phyloP scores from a whole-genome alignment of 2,888 invertebrate species.

The Amphipyra berbera region DNA sequence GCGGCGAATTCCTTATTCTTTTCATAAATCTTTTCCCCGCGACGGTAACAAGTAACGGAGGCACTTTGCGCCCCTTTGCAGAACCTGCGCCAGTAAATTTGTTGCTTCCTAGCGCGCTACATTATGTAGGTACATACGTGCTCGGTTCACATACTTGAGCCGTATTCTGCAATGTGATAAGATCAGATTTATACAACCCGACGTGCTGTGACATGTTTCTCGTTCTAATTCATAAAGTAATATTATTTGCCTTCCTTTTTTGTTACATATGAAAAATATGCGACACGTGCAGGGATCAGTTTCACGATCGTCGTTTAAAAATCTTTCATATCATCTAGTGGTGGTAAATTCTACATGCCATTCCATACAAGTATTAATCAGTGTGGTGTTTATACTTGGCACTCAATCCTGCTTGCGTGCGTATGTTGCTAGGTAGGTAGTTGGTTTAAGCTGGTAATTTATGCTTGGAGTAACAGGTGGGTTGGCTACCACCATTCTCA shows the following conservation, averaged over 20 bases:
- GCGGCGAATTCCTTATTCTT: conserved; percentile 51
- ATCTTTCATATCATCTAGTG: not conserved
- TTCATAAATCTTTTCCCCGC: conserved; percentile 58
- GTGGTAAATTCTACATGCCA: conserved; percentile 2
- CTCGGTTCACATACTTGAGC: conserved; percentile 33
- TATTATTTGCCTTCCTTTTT: not conserved
- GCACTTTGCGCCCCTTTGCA: conserved; percentile 55
- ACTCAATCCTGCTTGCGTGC: conserved; percentile 40
- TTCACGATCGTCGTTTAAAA: not conserved
- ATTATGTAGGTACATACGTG: conserved; percentile 52
- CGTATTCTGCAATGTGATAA: conserved; percentile 35
- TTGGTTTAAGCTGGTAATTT: conserved; percentile 31
- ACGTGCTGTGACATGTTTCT: conserved; percentile 19
- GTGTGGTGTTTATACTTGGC: conserved; percentile 29
- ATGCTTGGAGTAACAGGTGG: conserved; percentile 44
- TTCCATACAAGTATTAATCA: conserved; percentile 12
- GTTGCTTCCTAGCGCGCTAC: conserved; percentile 52
- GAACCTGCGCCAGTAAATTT: conserved; percentile 53
- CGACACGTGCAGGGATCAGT: too few relatives aligned
- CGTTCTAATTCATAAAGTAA: conserved; percentile 17
- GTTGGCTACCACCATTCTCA: conserved; percentile 27
- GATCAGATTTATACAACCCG: conserved; percentile 40
- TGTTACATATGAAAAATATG: too few relatives aligned
- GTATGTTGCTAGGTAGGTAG: conserved; percentile 11
- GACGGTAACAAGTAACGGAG: conserved; percentile 58